These are phyloP conservation scores for Hydropsyche tenuis DNA, from an alignment of 1,140 invertebrate genomes.

Conservation along the genomic window DNA sequence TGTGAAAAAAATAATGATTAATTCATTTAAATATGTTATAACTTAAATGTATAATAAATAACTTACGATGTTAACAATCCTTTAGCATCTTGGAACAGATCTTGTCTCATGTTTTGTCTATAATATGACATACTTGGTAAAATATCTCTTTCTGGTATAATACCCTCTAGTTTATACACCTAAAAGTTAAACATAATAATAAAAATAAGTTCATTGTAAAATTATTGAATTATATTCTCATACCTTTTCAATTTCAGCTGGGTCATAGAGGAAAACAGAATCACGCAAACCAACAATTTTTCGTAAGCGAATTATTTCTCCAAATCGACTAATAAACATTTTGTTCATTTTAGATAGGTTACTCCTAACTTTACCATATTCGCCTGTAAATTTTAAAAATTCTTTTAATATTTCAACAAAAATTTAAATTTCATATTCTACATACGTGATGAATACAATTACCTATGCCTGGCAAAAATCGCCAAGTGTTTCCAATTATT, in stretches of 20 bases:
- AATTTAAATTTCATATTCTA: neutral
- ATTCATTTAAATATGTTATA: neutral
- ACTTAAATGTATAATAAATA: neutral
- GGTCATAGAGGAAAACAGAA: constrained; percentile 35
- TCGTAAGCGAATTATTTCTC: constrained; percentile 31
- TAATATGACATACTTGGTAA: constrained; percentile 32
- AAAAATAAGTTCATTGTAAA: constrained; percentile 5
- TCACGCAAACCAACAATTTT: constrained; percentile 23
- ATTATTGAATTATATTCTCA: neutral
- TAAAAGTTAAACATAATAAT: constrained; percentile 11
- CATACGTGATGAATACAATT: constrained; percentile 51
- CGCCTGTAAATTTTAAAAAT: constrained; percentile 3
- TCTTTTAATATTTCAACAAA: neutral
- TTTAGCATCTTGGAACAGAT: constrained; percentile 27
- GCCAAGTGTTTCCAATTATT: constrained; percentile 66
- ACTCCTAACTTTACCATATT: constrained; percentile 19
- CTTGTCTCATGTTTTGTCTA: constrained; percentile 20
- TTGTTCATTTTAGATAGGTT: neutral
- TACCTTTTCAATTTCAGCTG: constrained; percentile 45
- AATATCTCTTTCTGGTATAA: constrained; percentile 30
- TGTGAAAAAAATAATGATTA: neutral
- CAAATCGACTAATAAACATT: constrained; percentile 12
- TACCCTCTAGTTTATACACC: constrained; percentile 36
- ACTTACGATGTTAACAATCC: constrained; percentile 35
- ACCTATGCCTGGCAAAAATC: constrained; percentile 68